A percentile compares a stretch with the other conserved stretches of the same genome.
Conservation (phyloP, 2,888 invertebrate genomes). For the Agonopterix alstromeriana region DNA sequence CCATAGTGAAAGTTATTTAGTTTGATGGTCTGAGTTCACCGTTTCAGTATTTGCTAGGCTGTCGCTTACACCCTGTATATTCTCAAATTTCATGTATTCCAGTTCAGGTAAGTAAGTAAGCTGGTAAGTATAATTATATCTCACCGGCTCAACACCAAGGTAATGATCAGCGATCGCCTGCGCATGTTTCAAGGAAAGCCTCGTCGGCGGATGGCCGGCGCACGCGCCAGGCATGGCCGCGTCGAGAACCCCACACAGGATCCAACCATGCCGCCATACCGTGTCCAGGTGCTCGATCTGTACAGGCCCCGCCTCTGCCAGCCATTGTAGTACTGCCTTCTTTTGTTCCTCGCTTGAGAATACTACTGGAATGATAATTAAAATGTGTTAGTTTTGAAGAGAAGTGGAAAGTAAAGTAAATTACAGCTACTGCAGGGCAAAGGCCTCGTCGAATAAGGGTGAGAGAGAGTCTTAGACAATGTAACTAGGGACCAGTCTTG, state of each 20-base stretch:
- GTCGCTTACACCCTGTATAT: no score
- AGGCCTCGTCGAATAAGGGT: no score
- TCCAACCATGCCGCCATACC: slow-evolving; percentile 78
- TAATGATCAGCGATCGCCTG: slow-evolving; percentile 78
- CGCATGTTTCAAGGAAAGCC: slow-evolving; percentile 66
- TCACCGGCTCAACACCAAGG: slow-evolving; percentile 77
- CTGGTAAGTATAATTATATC: slow-evolving; percentile 16
- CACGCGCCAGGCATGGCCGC: slow-evolving; percentile 78
- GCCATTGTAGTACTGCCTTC: slow-evolving; percentile 58
- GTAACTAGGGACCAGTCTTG: no score
- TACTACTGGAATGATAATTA: slow-evolving; percentile 43
- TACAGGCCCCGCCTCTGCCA: slow-evolving; percentile 53
- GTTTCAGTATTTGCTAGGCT: no score
- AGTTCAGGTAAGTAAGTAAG: no score
- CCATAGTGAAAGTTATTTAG: no score
- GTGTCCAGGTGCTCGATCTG: slow-evolving; percentile 66
- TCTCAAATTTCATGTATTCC: no score
- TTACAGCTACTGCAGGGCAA: background rate
- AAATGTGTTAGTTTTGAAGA: background rate
- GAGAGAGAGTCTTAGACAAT: no score
- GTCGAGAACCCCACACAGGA: slow-evolving; percentile 77
- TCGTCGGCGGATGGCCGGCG: slow-evolving; percentile 72
- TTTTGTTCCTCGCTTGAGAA: slow-evolving; percentile 65
- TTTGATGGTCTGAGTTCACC: no score
- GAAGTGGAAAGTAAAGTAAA: background rate